Percentiles rank a stretch among this genome's conserved stretches.
Evolutionary conservation across 2,888 invertebrate species (phyloP).

Genomic region (Himalopsyche kuldschensis): DNA sequence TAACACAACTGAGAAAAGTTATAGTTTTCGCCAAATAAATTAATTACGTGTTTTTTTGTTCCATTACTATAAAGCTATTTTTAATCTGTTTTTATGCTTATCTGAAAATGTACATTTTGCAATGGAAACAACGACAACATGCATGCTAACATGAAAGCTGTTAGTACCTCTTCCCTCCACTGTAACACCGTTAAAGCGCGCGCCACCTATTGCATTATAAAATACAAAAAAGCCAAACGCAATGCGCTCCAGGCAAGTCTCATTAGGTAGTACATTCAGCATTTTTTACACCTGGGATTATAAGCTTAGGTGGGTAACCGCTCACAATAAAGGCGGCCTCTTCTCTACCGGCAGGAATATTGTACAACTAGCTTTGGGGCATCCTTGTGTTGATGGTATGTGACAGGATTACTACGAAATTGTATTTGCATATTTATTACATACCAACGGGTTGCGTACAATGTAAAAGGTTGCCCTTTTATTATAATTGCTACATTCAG

Average conservation of each 20-base stretch:
- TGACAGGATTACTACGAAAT: background rate
- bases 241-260: constrained; percentile 9
- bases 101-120: too few relatives aligned
- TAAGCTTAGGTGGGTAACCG: constrained; percentile 16
- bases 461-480: background rate
- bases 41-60: too few relatives aligned
- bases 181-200: background rate
- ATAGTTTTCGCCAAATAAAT: too few relatives aligned
- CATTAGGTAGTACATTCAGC: constrained; percentile 20
- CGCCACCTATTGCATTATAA: background rate
- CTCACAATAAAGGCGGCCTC: background rate
- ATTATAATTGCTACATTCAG: background rate
- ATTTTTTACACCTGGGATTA: constrained; percentile 37
- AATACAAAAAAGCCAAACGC: background rate
- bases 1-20: too few relatives aligned
- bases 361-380: background rate
- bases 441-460: background rate
- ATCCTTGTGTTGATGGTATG: background rate
- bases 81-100: too few relatives aligned
- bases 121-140: too few relatives aligned
- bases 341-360: background rate
- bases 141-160: background rate
- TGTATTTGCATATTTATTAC: background rate
- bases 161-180: background rate
- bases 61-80: too few relatives aligned